These are phyloP conservation scores for Cotesia congregata DNA, from an alignment of 2,888 invertebrate species.

Conservation along the genomic window DNA sequence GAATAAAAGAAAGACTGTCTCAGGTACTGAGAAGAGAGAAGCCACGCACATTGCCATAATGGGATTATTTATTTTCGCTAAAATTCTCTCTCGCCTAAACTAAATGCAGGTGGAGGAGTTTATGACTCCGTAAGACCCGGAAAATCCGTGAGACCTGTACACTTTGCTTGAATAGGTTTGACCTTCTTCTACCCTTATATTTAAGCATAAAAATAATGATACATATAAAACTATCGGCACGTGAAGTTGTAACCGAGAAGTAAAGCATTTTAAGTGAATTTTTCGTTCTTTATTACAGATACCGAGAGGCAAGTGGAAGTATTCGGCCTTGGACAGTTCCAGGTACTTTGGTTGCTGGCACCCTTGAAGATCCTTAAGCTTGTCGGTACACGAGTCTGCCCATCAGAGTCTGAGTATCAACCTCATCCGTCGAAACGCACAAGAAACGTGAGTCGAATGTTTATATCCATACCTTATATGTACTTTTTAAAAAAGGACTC, in stretches of 20 bases:
- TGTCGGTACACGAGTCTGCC: background rate
- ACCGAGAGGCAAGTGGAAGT: background rate
- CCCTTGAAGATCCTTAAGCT: conserved; percentile 9
- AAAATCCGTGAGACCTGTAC: background rate
- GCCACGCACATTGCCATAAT: background rate
- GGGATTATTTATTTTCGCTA: background rate
- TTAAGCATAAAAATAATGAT: background rate
- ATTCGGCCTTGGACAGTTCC: conserved; percentile 1
- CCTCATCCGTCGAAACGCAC: background rate
- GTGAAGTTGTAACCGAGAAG: background rate
- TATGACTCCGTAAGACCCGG: background rate
- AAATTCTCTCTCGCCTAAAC: background rate
- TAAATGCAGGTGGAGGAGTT: background rate
- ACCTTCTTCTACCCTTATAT: conserved; percentile 1
- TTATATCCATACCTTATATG: conserved; percentile 9
- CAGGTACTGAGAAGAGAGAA: background rate
- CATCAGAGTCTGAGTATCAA: conserved; percentile 11
- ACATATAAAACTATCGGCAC: background rate
- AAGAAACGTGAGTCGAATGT: conserved; percentile 27
- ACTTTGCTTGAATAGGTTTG: background rate
- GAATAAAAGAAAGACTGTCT: background rate
- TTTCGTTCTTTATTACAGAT: conserved; percentile 6
- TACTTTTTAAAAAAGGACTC: conserved; percentile 19
- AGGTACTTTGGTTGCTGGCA: conserved; percentile 4
- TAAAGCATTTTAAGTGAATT: background rate